Percentiles rank a stretch among this genome's conserved stretches.
phyloP scores from a whole-genome alignment of 2,888 invertebrate genomes.

The Halictus ligatus region DNA sequence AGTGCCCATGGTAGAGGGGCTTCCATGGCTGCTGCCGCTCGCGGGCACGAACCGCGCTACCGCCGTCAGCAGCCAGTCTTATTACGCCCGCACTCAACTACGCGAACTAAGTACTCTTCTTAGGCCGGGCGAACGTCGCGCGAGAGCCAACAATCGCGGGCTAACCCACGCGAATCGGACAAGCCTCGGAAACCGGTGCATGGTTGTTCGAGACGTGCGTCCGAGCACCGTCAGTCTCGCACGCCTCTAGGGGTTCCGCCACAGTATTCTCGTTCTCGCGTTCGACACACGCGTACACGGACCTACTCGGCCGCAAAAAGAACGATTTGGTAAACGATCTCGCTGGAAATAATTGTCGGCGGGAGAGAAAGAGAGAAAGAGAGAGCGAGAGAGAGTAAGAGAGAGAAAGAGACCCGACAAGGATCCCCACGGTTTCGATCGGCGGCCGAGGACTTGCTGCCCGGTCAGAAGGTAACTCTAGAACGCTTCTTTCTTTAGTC shows the following conservation, averaged over 20 bases:
- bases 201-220: constrained; percentile 13
- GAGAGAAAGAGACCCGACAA: constrained; percentile 26
- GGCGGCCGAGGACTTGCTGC: constrained; percentile 40
- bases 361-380: neutral
- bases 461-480: constrained; percentile 60
- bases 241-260: neutral
- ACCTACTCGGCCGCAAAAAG: constrained; percentile 6
- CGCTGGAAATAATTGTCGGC: constrained; percentile 40
- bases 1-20: constrained; percentile 68
- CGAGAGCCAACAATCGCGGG: constrained; percentile 38
- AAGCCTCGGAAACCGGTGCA: constrained; percentile 22
- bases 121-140: constrained; percentile 52
- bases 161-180: constrained; percentile 26
- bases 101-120: constrained; percentile 77
- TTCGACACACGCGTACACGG: constrained; percentile 30
- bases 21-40: constrained; percentile 69
- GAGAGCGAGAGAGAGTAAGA: neutral
- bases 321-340: constrained; percentile 29
- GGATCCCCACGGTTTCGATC: constrained; percentile 42
- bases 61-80: constrained; percentile 78
- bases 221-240: neutral
- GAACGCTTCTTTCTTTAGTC: constrained; percentile 51
- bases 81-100: constrained; percentile 80
- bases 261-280: constrained; percentile 7
- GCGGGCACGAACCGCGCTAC: constrained; percentile 76